Evolutionary conservation across 2,888 invertebrate species (phyloP).

Genomic region (Watsonalla binaria): DNA sequence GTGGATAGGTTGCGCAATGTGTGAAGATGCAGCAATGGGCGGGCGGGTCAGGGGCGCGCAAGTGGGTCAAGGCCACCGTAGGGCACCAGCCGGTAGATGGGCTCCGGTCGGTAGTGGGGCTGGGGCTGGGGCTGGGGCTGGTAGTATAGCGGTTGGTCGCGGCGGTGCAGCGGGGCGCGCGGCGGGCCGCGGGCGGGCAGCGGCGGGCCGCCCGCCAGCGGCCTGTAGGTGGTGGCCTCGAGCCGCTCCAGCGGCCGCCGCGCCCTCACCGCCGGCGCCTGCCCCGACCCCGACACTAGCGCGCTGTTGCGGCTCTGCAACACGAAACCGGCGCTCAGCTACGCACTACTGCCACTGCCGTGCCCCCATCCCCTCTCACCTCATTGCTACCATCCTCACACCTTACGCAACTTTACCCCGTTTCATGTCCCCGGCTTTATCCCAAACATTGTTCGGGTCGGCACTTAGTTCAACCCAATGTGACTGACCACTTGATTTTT

Average conservation of each 20-base stretch:
- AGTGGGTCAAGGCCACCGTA: not conserved
- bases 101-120: conserved; percentile 54
- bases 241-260: conserved; percentile 44
- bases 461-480: too few relatives aligned
- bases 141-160: conserved; percentile 42
- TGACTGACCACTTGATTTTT: too few relatives aligned
- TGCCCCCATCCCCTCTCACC: not conserved
- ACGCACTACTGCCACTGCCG: conserved; percentile 5
- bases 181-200: conserved; percentile 29
- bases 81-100: conserved; percentile 10
- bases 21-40: conserved; percentile 30
- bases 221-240: conserved; percentile 36
- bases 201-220: conserved; percentile 19
- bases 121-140: conserved; percentile 33
- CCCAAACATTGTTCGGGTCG: too few relatives aligned
- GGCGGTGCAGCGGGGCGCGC: conserved; percentile 48
- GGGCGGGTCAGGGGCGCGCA: conserved; percentile 15
- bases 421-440: too few relatives aligned
- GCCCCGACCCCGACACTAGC: conserved; percentile 37
- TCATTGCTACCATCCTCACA: not conserved
- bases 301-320: conserved; percentile 76
- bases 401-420: too few relatives aligned
- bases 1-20: not conserved
- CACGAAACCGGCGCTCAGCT: conserved; percentile 66
- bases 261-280: conserved; percentile 11